phyloP scores from a whole-genome alignment of 1,140 invertebrate species.

The Zophobas atratus region DNA sequence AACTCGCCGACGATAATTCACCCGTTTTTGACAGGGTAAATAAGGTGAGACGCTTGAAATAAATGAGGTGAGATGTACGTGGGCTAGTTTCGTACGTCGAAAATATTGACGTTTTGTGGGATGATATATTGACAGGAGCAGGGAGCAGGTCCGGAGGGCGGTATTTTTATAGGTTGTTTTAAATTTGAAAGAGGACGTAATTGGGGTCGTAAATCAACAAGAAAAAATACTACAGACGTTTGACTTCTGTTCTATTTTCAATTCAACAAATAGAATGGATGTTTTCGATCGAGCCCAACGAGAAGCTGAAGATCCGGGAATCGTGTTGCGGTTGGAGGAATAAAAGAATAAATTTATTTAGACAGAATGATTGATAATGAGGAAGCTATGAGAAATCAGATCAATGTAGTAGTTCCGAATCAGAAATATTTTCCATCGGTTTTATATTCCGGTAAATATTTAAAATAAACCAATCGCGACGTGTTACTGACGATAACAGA shows the following conservation, averaged over 20 bases:
- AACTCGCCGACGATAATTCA: conserved; percentile 20
- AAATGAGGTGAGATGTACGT: conserved; percentile 37
- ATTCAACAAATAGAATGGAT: too few species aligned
- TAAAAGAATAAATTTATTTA: too few species aligned
- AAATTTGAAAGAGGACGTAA: conserved; percentile 2
- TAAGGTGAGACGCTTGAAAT: conserved; percentile 26
- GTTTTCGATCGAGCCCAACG: too few species aligned
- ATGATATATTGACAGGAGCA: conserved; percentile 17
- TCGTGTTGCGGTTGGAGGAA: too few species aligned
- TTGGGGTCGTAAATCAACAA: neutral
- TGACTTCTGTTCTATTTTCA: neutral
- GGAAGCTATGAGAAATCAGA: too few species aligned
- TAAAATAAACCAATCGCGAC: too few species aligned
- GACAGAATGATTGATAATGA: too few species aligned
- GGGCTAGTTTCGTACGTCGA: conserved; percentile 9
- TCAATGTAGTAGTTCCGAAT: too few species aligned
- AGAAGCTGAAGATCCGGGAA: too few species aligned
- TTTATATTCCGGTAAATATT: too few species aligned
- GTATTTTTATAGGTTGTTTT: neutral
- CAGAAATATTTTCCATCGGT: too few species aligned
- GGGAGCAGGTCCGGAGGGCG: neutral
- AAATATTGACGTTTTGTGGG: conserved; percentile 27
- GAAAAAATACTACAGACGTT: neutral
- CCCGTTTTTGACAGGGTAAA: conserved; percentile 32
- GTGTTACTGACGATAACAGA: too few species aligned